Conservation (phyloP, 2,113 vertebrate genomes). For the Lichenostomus cassidix region DNA sequence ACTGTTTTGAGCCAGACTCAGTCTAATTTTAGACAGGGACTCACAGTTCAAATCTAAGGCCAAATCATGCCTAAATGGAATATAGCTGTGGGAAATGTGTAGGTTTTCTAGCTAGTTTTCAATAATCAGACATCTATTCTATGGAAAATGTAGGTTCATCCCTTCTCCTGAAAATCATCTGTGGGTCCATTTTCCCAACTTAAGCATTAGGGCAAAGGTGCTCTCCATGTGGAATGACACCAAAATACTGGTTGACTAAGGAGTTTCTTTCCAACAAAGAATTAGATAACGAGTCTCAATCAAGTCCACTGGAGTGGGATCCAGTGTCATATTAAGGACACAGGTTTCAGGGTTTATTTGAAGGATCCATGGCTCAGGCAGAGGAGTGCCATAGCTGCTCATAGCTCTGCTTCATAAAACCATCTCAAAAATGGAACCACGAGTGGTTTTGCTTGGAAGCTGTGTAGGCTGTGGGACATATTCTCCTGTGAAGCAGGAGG, state of each 20-base stretch:
- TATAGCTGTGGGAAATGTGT: not conserved
- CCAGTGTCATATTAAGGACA: not conserved
- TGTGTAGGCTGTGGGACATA: rapidly evolving
- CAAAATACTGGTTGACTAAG: not conserved
- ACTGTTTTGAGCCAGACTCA: not conserved
- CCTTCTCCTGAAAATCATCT: not conserved
- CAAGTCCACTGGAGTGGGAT: not conserved
- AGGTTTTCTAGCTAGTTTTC: not conserved
- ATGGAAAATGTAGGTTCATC: not conserved
- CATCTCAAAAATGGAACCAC: not conserved
- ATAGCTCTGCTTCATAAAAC: not conserved
- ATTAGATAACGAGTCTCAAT: not conserved
- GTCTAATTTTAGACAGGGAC: not conserved
- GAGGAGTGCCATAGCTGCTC: not conserved
- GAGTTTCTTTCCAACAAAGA: not conserved
- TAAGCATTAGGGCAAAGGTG: not conserved
- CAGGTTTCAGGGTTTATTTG: not conserved
- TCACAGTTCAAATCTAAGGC: not conserved
- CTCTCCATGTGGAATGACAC: not conserved
- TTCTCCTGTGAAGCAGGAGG: not conserved
- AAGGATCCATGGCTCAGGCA: not conserved
- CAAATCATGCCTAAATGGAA: not conserved
- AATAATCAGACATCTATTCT: not conserved
- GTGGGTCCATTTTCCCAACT: not conserved
- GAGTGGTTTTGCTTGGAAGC: not conserved